phyloP scores from a whole-genome alignment of 2,113 vertebrate species.

The Leucoraja erinaceus region DNA sequence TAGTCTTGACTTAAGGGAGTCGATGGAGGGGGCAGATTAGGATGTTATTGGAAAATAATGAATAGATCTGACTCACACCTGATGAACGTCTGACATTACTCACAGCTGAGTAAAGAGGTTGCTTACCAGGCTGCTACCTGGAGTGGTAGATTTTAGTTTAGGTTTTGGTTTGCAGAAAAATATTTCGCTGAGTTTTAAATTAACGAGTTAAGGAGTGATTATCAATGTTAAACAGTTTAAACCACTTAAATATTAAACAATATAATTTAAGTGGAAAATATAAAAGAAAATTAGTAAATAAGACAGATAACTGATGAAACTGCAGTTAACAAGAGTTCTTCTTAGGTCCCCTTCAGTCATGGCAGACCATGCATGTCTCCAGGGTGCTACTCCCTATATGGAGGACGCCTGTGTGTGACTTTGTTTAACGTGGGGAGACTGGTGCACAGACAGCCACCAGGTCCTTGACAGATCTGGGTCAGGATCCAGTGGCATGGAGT shows the following conservation, averaged over 20 bases:
- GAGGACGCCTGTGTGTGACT: no score
- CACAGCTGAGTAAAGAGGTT: not conserved
- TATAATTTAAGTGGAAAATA: not conserved
- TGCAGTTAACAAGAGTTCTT: not conserved
- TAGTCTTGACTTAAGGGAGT: no score
- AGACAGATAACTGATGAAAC: not conserved
- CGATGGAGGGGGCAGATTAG: no score
- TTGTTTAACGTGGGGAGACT: no score
- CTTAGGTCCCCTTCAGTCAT: no score
- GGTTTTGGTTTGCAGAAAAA: not conserved
- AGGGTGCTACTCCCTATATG: no score
- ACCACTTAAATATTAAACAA: not conserved
- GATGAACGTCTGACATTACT: not conserved
- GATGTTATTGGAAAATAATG: not conserved
- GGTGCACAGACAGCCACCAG: no score
- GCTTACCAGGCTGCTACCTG: not conserved
- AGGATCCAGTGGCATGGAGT: no score
- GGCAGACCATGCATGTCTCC: no score
- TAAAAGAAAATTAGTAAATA: not conserved
- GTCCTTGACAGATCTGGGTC: no score
- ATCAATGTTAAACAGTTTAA: no score
- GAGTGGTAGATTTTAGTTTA: not conserved
- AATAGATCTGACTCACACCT: not conserved
- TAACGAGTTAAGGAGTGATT: not conserved
- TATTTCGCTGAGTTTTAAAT: not conserved